Conservation (phyloP, 2,113 vertebrate genomes). For the Scolopax mira region DNA sequence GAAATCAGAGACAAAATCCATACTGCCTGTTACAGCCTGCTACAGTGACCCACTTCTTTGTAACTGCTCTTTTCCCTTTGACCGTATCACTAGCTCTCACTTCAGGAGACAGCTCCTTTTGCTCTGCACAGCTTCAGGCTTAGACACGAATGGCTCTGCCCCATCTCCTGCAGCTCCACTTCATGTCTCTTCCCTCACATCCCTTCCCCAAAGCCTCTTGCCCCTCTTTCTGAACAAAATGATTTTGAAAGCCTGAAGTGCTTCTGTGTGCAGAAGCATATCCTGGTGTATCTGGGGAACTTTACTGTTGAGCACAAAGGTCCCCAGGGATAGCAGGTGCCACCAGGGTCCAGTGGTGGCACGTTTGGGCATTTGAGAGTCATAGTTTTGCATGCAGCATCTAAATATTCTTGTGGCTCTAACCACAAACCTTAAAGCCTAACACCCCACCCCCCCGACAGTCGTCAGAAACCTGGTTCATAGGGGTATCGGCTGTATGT, state of each 20-base stretch:
- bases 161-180: neutral
- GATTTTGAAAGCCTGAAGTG: neutral
- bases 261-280: neutral
- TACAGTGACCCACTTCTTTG: neutral
- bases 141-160: neutral
- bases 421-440: neutral
- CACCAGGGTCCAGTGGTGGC: neutral
- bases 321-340: neutral
- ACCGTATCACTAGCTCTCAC: neutral
- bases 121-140: neutral
- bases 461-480: neutral
- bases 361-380: neutral
- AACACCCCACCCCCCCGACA: rapidly evolving
- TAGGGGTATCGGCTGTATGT: neutral
- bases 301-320: neutral
- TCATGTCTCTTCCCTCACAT: neutral
- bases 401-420: neutral
- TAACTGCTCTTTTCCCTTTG: neutral
- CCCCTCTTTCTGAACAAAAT: neutral
- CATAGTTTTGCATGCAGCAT: neutral
- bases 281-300: neutral
- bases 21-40: neutral
- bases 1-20: neutral
- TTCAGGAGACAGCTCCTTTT: neutral
- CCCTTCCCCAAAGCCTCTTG: neutral